Conservation (phyloP, 2,888 invertebrate species). For the Napeogenes sylphis region DNA sequence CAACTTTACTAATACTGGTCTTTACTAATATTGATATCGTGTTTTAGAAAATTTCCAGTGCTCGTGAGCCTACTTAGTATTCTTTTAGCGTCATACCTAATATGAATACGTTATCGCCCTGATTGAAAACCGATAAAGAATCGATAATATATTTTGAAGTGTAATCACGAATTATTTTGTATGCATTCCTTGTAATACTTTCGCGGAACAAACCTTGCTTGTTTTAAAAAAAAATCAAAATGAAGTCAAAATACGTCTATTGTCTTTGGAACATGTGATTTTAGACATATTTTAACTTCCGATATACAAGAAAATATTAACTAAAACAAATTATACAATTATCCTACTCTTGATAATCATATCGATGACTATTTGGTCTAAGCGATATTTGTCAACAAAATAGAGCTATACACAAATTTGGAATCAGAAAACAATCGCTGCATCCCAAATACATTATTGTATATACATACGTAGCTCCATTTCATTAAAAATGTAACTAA, state of each 20-base stretch:
- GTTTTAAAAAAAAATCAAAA: background rate
- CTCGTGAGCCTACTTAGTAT: conserved; percentile 38
- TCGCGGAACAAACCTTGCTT: conserved; percentile 30
- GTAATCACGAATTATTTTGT: conserved; percentile 39
- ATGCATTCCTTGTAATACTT: conserved; percentile 36
- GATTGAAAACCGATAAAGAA: conserved; percentile 44
- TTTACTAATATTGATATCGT: background rate
- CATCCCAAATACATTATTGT: too few species aligned
- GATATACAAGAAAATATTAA: too few species aligned
- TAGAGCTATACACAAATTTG: too few species aligned
- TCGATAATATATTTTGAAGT: conserved; percentile 41
- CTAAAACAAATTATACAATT: too few species aligned
- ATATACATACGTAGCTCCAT: too few species aligned
- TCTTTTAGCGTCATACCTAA: conserved; percentile 33
- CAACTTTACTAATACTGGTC: conserved; percentile 1
- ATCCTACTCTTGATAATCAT: too few species aligned
- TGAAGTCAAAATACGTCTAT: background rate
- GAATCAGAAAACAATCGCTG: too few species aligned
- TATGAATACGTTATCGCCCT: conserved; percentile 30
- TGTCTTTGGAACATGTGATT: too few species aligned
- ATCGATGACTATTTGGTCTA: too few species aligned
- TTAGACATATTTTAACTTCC: too few species aligned
- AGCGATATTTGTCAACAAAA: too few species aligned
- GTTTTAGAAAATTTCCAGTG: background rate
- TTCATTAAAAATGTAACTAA: too few species aligned